Base-by-base conservation (phyloP, 2,888 invertebrate genomes). In the Hoplodrina blanda region DNA sequence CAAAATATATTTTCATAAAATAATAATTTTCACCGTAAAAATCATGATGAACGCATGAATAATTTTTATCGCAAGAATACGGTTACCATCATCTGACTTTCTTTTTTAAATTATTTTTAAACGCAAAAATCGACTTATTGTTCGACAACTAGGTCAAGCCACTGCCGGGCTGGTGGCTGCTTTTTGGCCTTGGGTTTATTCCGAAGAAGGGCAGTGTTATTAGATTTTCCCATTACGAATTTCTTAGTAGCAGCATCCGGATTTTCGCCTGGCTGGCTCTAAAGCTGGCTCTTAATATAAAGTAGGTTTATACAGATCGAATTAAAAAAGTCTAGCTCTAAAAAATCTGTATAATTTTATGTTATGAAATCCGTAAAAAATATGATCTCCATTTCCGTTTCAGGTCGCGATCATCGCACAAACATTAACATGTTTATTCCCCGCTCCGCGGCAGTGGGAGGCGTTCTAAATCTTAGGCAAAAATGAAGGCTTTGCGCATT, bases 401-500 rank as follows among this genome's bases (percentile, higher is more conserved):
- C 44, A 30, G 10, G 1, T 56, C 37, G 56, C 79, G 66, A 80
- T 78, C 63, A 82, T 78, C 62, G 50, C 64, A 67, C 69, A 63
- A 73, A 71, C 66, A 75, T 78, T 78, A 78, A 72, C 70, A 75
- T 83, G 72, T 83, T 85, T 80, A 80, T 72, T 37, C 55, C 25
- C 19, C 50, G 57, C 68, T 72, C n/a, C 71, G 71, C 62, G 53
- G 67, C 78, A 69, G 62, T 69, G 62, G 73, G 11, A 44, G 33
- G 46, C 67, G 19, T 53, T 50, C 64, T 68, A 81, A 73, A 83
- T 73, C 81, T 70, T 56, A 59, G 62, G 60, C 70, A 80, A 76
- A 73, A 78, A 80, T 87, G 85, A 88, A 86, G 83, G 83, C 84
- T 88, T 89, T 89, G 85, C 82, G 83, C 82, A 92, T 91, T 92